Evolutionary conservation across 2,797 vertebrate species (phyloP).

Genomic region (Eremophila alpestris): DNA sequence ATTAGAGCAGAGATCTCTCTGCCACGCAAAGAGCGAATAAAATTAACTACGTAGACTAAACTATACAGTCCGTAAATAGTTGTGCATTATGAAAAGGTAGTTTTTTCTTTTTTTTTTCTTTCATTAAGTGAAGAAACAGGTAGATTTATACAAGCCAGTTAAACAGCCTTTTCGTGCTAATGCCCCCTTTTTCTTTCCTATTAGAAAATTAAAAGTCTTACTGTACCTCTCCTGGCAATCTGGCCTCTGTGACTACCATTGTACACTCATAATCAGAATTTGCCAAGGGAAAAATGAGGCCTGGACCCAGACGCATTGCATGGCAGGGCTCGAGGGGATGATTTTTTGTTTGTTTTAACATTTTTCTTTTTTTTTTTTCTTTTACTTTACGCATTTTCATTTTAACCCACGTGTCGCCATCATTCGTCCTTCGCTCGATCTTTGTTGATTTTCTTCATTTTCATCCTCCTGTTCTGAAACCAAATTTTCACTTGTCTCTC

Average conservation of each 20-base stretch:
- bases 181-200: conserved; percentile 72
- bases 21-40: conserved; percentile 83
- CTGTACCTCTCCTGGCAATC: conserved; percentile 73
- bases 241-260: conserved; percentile 63
- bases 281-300: conserved; percentile 62
- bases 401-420: not conserved
- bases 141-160: conserved; percentile 80
- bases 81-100: conserved; percentile 90
- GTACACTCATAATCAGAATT: conserved; percentile 59
- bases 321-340: conserved; percentile 11
- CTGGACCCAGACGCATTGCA: conserved; percentile 67
- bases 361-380: not conserved
- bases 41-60: conserved; percentile 82
- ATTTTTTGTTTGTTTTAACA: not conserved
- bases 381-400: not conserved
- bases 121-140: conserved; percentile 75
- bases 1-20: conserved; percentile 78
- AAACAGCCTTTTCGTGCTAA: conserved; percentile 67
- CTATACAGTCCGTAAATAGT: conserved; percentile 82
- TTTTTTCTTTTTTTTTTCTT: conserved; percentile 43
- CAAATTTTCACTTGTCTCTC: conserved; percentile 99
- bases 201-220: conserved; percentile 75
- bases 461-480: conserved; percentile 99
- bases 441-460: conserved; percentile 99
- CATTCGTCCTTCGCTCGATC: conserved; percentile 89